These are phyloP conservation scores for Lordiphosa stackelbergi DNA, from an alignment of 1,140 invertebrate genomes.

Conservation along the genomic window DNA sequence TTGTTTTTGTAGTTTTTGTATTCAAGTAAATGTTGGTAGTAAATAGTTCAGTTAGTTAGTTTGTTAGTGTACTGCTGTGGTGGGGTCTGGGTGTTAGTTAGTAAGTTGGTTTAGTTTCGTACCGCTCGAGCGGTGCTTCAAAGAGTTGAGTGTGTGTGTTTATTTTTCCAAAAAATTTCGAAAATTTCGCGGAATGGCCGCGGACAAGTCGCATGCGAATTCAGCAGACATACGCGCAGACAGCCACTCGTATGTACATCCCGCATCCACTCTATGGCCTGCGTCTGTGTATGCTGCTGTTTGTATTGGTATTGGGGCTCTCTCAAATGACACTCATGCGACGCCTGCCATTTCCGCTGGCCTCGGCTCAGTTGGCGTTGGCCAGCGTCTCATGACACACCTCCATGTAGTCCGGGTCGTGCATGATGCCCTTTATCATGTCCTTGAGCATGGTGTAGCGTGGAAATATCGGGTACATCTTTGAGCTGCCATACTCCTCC, in stretches of 20 bases:
- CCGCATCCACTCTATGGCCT: conserved; percentile 7
- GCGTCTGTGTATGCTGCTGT: conserved; percentile 29
- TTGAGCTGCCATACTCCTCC: conserved; percentile 91
- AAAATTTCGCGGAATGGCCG: conserved; percentile 44
- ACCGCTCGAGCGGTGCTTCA: conserved; percentile 11
- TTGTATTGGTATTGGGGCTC: conserved; percentile 34
- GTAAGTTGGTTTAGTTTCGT: conserved; percentile 25
- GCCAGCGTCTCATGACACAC: conserved; percentile 88
- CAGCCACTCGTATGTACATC: conserved; percentile 12
- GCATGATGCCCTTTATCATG: conserved; percentile 96
- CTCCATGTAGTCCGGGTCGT: conserved; percentile 96
- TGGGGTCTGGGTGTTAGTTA: conserved; percentile 37
- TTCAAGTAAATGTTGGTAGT: conserved; percentile 43
- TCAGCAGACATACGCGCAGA: conserved; percentile 12
- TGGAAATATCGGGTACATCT: conserved; percentile 94
- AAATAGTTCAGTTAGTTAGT: conserved; percentile 59
- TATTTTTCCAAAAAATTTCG: conserved; percentile 21
- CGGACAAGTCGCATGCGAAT: conserved; percentile 59
- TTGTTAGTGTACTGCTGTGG: conserved; percentile 36
- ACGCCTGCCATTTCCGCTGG: conserved; percentile 72
- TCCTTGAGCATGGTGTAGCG: conserved; percentile 95
- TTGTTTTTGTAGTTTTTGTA: conserved; percentile 54
- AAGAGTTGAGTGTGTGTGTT: conserved; percentile 18
- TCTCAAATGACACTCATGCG: conserved; percentile 74
- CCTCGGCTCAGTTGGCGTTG: conserved; percentile 75